Base-by-base conservation (phyloP, 2,113 vertebrate genomes). In the Oreamnos americanus region DNA sequence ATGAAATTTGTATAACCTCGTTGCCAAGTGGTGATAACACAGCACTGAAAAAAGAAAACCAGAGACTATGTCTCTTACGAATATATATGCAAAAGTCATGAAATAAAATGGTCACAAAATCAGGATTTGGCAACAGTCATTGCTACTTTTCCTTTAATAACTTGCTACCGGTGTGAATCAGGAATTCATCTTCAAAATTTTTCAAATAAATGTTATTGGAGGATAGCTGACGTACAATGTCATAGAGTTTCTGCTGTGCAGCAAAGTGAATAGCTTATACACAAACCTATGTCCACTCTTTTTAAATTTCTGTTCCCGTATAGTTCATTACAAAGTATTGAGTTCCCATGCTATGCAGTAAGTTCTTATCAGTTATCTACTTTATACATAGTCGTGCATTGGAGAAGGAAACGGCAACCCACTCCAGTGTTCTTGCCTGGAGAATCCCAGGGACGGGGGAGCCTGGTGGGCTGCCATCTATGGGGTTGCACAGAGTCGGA, bases 271-370 rank as follows among this genome's bases (percentile, higher is more conserved):
- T 4, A 15, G 60, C 30, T 64, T 33, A 33, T 17, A 64, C 62
- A 17, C 4, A 36, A 3, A 71, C n/a, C 11, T 36, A 67, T 36
- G 17, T 71, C 64, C 17, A 12, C n/a, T 21, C 64, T 36, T 36
- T 71, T 23, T 71, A 1, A 6, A 2, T 36, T 12, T 71, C n/a
- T 36, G 1, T 36, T 71, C 19, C n/a, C 1, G 1, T 71, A 23
- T 1, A 71, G n/a, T 11, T 36, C 4, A 21, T 36, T 71, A 64
- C 30, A 36, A 17, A 21, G 67, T 23, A 23, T 23, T 71, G 67
- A 71, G 67, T 39, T 30, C 13, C 60, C 60, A 15, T 3, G 43
- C 43, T 9, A 30, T 5, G 8, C 43, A 71, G 67, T 36, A 23
- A 71, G n/a, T 23, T 36, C n/a, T 71, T 6, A 39, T 36, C 19